Conservation (phyloP, 2,797 vertebrate species). For the Lycodopsis pacificus region DNA sequence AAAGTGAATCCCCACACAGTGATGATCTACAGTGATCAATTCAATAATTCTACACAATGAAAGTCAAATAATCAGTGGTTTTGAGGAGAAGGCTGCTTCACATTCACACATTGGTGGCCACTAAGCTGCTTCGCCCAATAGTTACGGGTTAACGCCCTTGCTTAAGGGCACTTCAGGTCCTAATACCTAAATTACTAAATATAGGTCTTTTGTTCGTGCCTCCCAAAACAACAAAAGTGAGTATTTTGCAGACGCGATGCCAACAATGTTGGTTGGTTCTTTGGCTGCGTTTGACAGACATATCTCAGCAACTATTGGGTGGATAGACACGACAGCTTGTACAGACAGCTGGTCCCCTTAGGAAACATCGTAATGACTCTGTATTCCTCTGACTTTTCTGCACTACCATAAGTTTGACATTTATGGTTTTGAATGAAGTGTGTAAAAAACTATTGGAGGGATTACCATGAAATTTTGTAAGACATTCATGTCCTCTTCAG, state of each 20-base stretch:
- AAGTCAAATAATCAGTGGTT: not conserved
- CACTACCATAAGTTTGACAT: too few species aligned
- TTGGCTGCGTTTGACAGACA: not conserved
- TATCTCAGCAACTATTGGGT: not conserved
- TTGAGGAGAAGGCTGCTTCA: not conserved
- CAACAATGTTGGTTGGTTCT: not conserved
- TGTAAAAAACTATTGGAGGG: not conserved
- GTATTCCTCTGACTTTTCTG: not conserved
- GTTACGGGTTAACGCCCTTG: not conserved
- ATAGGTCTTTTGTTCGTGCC: not conserved
- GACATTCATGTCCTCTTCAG: too few species aligned
- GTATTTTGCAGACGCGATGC: not conserved
- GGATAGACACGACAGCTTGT: not conserved
- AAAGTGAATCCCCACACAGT: not conserved
- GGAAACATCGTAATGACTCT: not conserved
- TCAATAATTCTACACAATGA: not conserved
- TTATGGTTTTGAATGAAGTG: not conserved
- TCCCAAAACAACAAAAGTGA: not conserved
- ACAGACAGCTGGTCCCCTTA: not conserved
- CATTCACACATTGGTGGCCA: not conserved
- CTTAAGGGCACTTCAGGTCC: not conserved
- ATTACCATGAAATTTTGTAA: not conserved
- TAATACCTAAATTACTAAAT: not conserved
- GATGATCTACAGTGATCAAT: not conserved
- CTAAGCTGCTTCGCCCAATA: not conserved